Conservation (phyloP, 2,113 vertebrate species). For the Argyrosomus japonicus region DNA sequence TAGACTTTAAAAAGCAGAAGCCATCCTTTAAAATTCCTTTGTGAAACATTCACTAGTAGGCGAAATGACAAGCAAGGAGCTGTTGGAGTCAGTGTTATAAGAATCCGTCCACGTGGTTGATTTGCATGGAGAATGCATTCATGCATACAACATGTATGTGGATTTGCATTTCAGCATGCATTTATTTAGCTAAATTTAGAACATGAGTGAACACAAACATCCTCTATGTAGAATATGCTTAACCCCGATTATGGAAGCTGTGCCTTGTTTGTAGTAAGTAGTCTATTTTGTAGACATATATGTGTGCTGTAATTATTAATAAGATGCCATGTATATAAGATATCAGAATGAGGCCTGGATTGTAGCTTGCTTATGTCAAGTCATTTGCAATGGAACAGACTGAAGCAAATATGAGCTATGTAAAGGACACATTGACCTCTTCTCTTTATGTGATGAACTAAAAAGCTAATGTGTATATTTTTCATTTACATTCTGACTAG, state of each 20-base stretch:
- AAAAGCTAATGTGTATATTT: not conserved
- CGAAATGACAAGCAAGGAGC: not conserved
- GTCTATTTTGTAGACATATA: conserved; percentile 7
- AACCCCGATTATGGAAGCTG: not conserved
- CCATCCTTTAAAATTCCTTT: not conserved
- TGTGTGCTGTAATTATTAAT: not conserved
- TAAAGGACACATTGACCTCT: not conserved
- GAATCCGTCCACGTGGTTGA: not conserved
- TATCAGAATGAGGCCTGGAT: not conserved
- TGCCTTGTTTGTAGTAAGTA: not conserved
- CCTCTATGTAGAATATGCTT: not conserved
- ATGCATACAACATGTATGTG: conserved; percentile 9
- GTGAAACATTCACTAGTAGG: not conserved
- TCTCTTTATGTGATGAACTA: not conserved
- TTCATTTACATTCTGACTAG: not conserved
- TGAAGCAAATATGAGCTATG: not conserved
- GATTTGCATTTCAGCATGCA: conserved; percentile 4
- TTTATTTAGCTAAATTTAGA: not conserved
- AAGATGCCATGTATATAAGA: not conserved
- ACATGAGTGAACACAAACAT: not conserved
- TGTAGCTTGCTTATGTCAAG: not conserved
- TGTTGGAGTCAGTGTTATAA: not conserved
- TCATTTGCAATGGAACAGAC: not conserved
- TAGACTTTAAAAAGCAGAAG: not conserved
- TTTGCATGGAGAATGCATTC: not conserved